A percentile compares a stretch with the other conserved stretches of the same genome.
Conservation (phyloP, 92 coral and sea anemone genomes). For the Umimayanthus kanabou region DNA sequence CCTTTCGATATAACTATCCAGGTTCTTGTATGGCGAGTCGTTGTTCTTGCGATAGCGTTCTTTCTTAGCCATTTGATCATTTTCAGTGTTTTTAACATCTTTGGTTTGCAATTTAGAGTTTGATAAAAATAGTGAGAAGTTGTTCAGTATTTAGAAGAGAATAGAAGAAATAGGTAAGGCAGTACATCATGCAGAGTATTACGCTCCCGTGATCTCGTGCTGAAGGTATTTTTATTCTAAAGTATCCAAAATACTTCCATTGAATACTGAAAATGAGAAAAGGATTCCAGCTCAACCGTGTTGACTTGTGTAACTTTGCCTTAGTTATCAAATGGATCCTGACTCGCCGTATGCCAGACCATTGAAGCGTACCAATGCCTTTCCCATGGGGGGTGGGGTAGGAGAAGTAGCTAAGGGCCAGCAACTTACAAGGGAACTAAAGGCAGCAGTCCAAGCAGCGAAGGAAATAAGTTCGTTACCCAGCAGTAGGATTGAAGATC, state of each 20-base stretch:
- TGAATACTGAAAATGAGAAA: neutral
- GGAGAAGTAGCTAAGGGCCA: conserved; percentile 54
- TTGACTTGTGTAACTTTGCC: neutral
- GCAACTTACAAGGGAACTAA: conserved; percentile 57
- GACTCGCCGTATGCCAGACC: conserved; percentile 80
- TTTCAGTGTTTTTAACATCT: neutral
- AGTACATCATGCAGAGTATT: too few species aligned
- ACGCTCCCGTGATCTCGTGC: too few species aligned
- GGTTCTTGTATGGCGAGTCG: too few species aligned
- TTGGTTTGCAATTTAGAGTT: neutral
- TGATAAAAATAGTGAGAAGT: neutral
- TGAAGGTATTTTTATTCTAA: too few species aligned
- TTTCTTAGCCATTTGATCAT: neutral
- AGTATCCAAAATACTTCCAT: neutral
- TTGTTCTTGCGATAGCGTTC: too few species aligned
- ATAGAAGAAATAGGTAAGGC: too few species aligned
- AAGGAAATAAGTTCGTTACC: conserved; percentile 46
- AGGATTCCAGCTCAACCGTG: too few species aligned
- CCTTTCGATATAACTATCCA: too few species aligned
- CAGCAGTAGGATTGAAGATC: conserved; percentile 58
- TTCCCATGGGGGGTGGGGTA: conserved; percentile 42
- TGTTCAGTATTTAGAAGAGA: neutral
- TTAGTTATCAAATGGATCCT: conserved; percentile 77
- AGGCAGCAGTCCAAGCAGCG: conserved; percentile 38
- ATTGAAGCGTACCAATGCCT: conserved; percentile 59